Evolutionary conservation across 2,888 invertebrate genomes (phyloP), one percentile per base, ranked within the genome.

Genomic region (Schizotus pectinicornis): DNA sequence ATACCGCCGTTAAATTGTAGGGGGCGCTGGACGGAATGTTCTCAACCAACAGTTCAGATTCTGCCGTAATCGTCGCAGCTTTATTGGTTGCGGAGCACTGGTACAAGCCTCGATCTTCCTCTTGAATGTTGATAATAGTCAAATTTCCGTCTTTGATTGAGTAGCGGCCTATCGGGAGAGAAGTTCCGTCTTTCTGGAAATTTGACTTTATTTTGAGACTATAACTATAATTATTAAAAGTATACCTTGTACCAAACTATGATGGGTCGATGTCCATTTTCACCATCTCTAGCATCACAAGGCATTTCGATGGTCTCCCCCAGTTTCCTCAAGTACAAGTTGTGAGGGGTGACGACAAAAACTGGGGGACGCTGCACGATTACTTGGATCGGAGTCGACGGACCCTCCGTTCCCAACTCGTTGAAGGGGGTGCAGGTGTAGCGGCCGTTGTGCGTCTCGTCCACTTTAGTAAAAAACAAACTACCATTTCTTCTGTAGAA

Each of bases 341-440:
- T 88, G 77, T 88, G 89, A 12, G 96, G 95, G 11, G 89, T 89
- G 49, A 88, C 81, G 7, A 86, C 86, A 78, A 96, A 92, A 69
- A 89, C 85, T 13, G 95, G 95, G 34, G 95, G 93, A 63, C 91
- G 88, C 83, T 89, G 89, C 64, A 93, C 92, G 72, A 90, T 85
- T 73, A 93, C 92, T 72, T 89, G 88, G 80, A 96, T 94, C 45
- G 88, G 85, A 32, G 90, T 86, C 50, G 95, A 95, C 14, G 92
- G 86, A 6, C 94, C 93, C 68, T 89, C 91, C 30, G 92, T 89
- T 47, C 95, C 96, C 73, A 95, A 84, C 65, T 88, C 87, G 79
- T 95, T 96, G 81, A 90, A 92, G 41, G 97, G 95, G 14, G 94
- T 94, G 80, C 96, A 97, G 59, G 92, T 89, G 80, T 96, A 96